Base-by-base conservation (phyloP, 92 coral and sea anemone genomes). In the Plumapathes pennacea region DNA sequence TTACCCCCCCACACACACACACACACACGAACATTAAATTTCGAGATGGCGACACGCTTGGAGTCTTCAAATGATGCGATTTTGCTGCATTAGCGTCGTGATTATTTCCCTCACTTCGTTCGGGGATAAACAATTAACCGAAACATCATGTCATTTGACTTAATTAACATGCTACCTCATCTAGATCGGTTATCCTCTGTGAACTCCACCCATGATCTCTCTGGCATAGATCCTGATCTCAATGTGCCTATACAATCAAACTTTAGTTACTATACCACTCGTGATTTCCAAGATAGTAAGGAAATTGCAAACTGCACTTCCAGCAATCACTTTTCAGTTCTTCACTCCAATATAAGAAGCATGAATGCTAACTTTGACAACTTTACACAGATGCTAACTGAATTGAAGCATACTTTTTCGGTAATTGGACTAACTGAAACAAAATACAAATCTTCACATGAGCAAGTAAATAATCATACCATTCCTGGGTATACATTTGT, bases 391-490 rank as follows among this genome's bases (percentile, higher is more conserved):
- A 15, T 54, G 51, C 67, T 74, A 25, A 44, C 55, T 38, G 73
- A 74, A 2, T 19, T 72, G 25, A 61, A 52, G 34, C 53, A 45
- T 44, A 49, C 61, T 17, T 69, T 77, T 44, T 57, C 82, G 0
- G 2, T 67, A 18, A 76, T 76, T 55, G 83, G 76, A 0, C 59
- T 67, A 21, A 54, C 83, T 14, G 76, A 76, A 48, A 66, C 62
- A 5, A 55, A 57, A 57, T 20, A 66, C 11, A 77, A 57, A 21
- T 4, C 3, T n/a, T 12, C 28, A 5, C 32, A 55, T 12, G 57
- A 38, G 4, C 33, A 14, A 10, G 11, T 60, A 3, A 38, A 25
- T 10, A 77, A 77, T 67, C 46, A 32, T 12, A 43, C 41, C 2
- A 41, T 69, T 7, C 61, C 47, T 3, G 78, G 68, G 14, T 69